phyloP scores from a whole-genome alignment of 2,888 invertebrate genomes.

The Serripes groenlandicus region DNA sequence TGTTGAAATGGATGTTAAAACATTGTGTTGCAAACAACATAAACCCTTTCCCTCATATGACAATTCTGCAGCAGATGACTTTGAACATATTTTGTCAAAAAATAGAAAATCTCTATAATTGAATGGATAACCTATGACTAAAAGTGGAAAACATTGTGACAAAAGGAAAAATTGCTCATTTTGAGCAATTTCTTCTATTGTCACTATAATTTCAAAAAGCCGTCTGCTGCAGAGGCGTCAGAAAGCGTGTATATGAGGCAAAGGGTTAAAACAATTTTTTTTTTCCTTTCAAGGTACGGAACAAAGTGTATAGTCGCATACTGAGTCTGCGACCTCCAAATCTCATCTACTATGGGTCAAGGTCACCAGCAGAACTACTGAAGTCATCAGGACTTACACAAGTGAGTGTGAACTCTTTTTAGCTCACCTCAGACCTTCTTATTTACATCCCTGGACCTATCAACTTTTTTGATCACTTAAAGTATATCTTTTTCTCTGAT shows the following conservation, averaged over 20 bases:
- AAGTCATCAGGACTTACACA: constrained; percentile 89
- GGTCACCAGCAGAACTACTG: constrained; percentile 89
- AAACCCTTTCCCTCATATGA: too few species aligned
- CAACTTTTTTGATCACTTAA: too few species aligned
- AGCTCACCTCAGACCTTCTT: too few species aligned
- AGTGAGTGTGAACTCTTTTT: constrained; percentile 67
- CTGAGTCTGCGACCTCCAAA: constrained; percentile 89
- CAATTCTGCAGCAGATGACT: too few species aligned
- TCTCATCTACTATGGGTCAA: constrained; percentile 88
- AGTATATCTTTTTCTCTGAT: too few species aligned
- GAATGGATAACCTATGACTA: too few species aligned
- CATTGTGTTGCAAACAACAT: too few species aligned
- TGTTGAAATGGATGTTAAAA: too few species aligned
- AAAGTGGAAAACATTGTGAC: not conserved
- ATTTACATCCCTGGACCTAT: too few species aligned
- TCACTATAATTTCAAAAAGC: not conserved
- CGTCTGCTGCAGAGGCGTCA: not conserved
- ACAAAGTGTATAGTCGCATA: constrained; percentile 89
- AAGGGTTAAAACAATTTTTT: not conserved
- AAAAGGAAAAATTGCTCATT: not conserved
- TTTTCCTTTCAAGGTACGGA: constrained; percentile 86
- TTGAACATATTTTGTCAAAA: too few species aligned
- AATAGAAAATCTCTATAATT: too few species aligned
- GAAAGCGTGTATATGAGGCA: not conserved
- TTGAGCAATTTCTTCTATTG: not conserved